A percentile compares a stretch with the other conserved stretches of the same genome.
phyloP scores from a whole-genome alignment of 2,113 vertebrate species.

The Nestor notabilis region DNA sequence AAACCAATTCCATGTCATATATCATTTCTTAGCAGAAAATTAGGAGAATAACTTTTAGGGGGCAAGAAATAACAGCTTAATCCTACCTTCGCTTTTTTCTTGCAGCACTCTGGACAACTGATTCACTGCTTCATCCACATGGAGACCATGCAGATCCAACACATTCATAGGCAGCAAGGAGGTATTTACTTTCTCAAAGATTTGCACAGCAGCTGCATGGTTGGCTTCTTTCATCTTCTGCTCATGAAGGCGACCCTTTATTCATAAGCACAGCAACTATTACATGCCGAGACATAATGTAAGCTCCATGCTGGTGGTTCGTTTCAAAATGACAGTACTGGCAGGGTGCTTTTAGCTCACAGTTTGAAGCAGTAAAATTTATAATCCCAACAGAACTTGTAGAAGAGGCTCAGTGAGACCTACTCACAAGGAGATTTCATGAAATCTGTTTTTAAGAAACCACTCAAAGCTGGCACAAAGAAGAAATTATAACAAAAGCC shows the following conservation, averaged over 20 bases:
- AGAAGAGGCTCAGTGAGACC: neutral
- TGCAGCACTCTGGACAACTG: slow-evolving; percentile 84
- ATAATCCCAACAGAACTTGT: neutral
- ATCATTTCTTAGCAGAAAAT: neutral
- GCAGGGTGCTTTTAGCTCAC: neutral
- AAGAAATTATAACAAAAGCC: neutral
- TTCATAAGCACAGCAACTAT: slow-evolving; percentile 42
- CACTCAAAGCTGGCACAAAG: slow-evolving; percentile 4
- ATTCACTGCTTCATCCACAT: slow-evolving; percentile 90
- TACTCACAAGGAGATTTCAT: neutral
- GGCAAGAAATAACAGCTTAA: neutral
- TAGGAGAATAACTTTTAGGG: neutral
- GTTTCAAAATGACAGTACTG: neutral
- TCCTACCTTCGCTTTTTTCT: slow-evolving; percentile 86
- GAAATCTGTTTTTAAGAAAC: neutral
- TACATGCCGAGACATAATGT: neutral
- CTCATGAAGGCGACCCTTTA: slow-evolving; percentile 89
- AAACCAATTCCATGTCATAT: neutral
- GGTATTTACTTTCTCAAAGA: slow-evolving; percentile 90
- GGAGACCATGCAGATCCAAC: slow-evolving; percentile 94
- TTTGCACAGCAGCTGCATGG: slow-evolving; percentile 87
- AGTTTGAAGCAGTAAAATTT: neutral
- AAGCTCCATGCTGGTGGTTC: neutral
- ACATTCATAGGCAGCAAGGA: slow-evolving; percentile 91
- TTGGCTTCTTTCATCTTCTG: slow-evolving; percentile 93